Conservation (phyloP, 2,113 vertebrate genomes). For the Ceuthmochares aereus region DNA sequence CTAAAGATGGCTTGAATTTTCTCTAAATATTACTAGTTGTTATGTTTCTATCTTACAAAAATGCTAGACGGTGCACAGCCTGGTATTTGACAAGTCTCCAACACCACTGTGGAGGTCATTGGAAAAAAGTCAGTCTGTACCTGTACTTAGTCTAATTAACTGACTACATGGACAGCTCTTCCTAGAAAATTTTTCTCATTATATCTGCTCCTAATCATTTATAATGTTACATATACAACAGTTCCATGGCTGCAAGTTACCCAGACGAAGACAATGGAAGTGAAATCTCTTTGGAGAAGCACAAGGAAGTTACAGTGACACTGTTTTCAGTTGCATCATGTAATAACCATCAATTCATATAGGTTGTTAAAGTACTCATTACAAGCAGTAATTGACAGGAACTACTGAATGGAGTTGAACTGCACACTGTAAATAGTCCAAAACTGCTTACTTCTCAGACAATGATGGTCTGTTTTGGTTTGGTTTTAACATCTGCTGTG, state of each 20-base stretch:
- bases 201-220: background rate
- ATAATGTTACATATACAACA: background rate
- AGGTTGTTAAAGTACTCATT: background rate
- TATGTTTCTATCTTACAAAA: background rate
- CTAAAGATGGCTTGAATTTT: background rate
- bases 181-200: background rate
- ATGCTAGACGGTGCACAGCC: background rate
- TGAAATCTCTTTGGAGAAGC: background rate
- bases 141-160: background rate
- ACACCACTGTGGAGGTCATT: background rate
- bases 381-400: background rate
- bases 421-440: background rate
- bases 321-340: background rate
- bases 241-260: background rate
- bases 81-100: background rate
- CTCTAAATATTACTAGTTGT: background rate
- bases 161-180: background rate
- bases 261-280: background rate
- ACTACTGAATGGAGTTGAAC: background rate
- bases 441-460: background rate
- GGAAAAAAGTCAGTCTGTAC: background rate
- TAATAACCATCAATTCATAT: background rate
- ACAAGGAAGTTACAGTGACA: background rate
- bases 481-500: background rate
- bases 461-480: background rate